Base-by-base conservation (phyloP, 2,113 vertebrate genomes). In the Neolamprologus fasciatus region DNA sequence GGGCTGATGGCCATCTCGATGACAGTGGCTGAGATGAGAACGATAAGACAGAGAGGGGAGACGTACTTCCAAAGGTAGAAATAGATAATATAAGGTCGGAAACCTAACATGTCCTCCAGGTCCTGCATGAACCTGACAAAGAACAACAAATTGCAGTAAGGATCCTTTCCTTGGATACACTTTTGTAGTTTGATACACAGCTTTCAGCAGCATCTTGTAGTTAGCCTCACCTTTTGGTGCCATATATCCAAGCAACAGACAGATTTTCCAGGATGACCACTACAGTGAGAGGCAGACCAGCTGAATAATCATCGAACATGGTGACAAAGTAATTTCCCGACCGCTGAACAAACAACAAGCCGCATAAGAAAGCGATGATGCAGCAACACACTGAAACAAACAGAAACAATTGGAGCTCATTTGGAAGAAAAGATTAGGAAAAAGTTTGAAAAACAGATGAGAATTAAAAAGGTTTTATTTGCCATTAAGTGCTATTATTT, bases 301-400 rank as follows among this genome's bases (percentile, higher is more conserved):
- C 99, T 0, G 99, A 99, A 89, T 99, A 99, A 91, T 99, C 99
- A 0, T 99, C 99, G 81, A 99, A 99, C 99, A 99, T 99, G 92
- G 97, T 98, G 96, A 99, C 99, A 90, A 98, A 99, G 95, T 99
- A 99, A 89, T 99, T 99, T 42, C 99, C 99, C 2, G 99, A 99
- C 51, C 97, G 98, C 93, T 99, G 99, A 92, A 99, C 99, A 19
- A 99, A 99, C 95, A 99, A 94, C 91, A 99, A 96, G 78, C 99
- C 99, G 84, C 98, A 97, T 11, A 98, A 6, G 82, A 99, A 99
- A 83, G 99, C 99, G 9, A 98, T 95, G 91, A 99, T 96, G 95
- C 98, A 99, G 97, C 97, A 98, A 83, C 97, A 96, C 95, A 97
- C 99, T 99, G 95, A 66, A 91, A 90, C 53, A 82, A 92, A 91